Evolutionary conservation across 2,113 vertebrate genomes (phyloP), one percentile per base, ranked within the genome.

Genomic region (Chrysochloris asiatica): DNA sequence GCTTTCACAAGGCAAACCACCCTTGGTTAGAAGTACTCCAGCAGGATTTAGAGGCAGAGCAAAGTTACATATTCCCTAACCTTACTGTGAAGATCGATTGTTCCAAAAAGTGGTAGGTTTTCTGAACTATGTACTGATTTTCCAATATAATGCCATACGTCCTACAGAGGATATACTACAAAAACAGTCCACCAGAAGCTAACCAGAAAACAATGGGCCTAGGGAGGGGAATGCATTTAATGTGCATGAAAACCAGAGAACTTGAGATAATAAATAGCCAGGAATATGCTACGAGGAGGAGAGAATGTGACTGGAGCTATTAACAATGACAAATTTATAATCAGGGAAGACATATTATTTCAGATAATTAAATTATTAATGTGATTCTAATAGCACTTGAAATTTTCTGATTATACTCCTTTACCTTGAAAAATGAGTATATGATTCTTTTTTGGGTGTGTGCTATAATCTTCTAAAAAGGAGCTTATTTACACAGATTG

Each of bases 1-100:
- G 28, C 21, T 94, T 92, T 65, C 90, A 90, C 28, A 90, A 38
- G 79, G 93, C 83, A 95, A 93, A 92, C 91, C 93, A 90, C 19
- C 89, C 76, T 86, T 52, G 75, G 79, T 88, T 89, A 61, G 61
- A 94, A 94, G 52, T 96, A 67, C 36, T 94, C 86, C 85, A 67
- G 36, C 22, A 93, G 65, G 93, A 90, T 71, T 95, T 79, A 93
- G 21, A 77, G 71, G 73, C 50, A 94, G 65, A 72, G 54, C 63
- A 85, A 54, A 93, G 16, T 13, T 7, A 30, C 84, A 12, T 36
- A 56, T 72, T 94, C 65, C 33, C 26, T 81, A 78, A 78, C 56
- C 30, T 22, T 81, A 48, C 75, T 41, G 33, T 65, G 63, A 93
- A 90, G 88, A 95, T 72, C 52, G 75, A 91, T 88, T 88, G 75